A percentile compares a stretch with the other conserved stretches of the same genome.
phyloP scores from a whole-genome alignment of 1,140 invertebrate species.

The Calosoma granatense region DNA sequence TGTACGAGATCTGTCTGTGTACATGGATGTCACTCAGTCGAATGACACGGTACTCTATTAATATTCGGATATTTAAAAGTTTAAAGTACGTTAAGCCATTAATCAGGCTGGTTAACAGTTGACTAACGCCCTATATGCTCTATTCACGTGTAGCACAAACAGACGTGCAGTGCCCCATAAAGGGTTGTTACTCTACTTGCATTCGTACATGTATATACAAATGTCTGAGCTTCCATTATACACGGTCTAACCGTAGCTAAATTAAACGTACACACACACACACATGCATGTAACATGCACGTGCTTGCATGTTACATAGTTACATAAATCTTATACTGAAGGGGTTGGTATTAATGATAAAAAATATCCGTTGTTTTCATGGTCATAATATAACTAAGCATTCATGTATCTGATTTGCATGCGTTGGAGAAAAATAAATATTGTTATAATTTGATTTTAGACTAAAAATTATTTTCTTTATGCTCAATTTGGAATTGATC shows the following conservation, averaged over 20 bases:
- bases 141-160: no score
- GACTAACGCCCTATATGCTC: background rate
- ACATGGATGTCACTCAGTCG: background rate
- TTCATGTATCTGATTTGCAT: no score
- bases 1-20: no score
- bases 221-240: background rate
- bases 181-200: background rate
- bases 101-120: background rate
- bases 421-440: no score
- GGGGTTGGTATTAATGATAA: background rate
- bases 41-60: background rate
- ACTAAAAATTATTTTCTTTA: no score
- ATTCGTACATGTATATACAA: no score
- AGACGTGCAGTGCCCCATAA: background rate
- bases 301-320: background rate
- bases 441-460: no score
- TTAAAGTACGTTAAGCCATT: constrained; percentile 10
- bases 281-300: no score
- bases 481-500: no score
- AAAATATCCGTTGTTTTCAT: no score
- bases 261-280: no score
- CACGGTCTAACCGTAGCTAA: background rate
- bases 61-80: constrained; percentile 1
- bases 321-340: background rate
- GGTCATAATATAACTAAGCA: no score